Base-by-base conservation (phyloP, 1,140 invertebrate species). In the Drosophila auraria region DNA sequence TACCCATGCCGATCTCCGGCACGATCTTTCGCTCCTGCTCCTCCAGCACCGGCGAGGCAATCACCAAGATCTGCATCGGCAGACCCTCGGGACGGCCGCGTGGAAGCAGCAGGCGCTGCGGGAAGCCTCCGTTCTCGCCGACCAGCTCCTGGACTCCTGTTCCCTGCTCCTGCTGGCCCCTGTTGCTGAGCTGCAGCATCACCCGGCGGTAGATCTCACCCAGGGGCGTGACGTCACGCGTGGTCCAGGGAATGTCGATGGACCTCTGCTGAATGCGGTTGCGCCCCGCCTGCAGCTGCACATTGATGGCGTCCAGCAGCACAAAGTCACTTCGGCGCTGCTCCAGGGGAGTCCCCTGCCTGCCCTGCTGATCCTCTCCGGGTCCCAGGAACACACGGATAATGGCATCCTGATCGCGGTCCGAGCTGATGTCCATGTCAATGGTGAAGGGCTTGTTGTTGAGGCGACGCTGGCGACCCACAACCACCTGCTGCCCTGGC, bases 261-360 rank as follows among this genome's bases (percentile, higher is more conserved):
- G 96, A 96, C 51, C 94, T 94, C 27, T 96, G 95, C 38, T 94
- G 93, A 50, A 97, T 94, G 47, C 94, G 93, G 87, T 96, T 97
- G 69, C 95, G 94, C 49, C 96, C 96, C 30, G 94, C 83, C 15
- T 93, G 91, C 47, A 97, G 90, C 62, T 95, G 94, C 70, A 94
- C 94, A 38, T 94, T 83, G 92, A 96, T 96, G 83, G 95, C 95
- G 73, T 97, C 96, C 27, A 97, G 87, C 79, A 96, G 94, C 51
- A 96, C 94, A 83, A 96, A 96, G 74, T 95, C 93, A 5, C 94
- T 93, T 60, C 95, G 94, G 68, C 95, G 94, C 62, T 95, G 92
- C 74, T 95, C 95, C 23, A 95, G 92, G 45, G 93, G 93, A 59
- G 94, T 50, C 0, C 40, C 93, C 44, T 94, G 93, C 58, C 94